These are phyloP conservation scores for Napeogenes sylphis DNA, from an alignment of 2,888 invertebrate species.

Conservation along the genomic window DNA sequence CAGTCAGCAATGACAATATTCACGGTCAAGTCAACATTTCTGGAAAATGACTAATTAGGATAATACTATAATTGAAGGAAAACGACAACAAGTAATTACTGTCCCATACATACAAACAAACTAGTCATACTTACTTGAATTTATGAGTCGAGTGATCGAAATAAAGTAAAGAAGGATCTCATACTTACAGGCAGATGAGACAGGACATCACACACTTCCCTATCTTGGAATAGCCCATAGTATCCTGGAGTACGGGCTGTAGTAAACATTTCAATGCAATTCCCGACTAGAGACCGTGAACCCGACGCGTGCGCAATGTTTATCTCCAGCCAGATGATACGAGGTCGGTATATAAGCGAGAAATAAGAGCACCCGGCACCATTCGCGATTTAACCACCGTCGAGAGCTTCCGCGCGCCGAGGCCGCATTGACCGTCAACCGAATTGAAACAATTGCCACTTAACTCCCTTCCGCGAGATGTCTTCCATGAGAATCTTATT, in stretches of 20 bases:
- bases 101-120: too few relatives aligned
- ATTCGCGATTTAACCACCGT: constrained; percentile 70
- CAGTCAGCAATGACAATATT: constrained; percentile 16
- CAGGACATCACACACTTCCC: too few relatives aligned
- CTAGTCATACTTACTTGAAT: too few relatives aligned
- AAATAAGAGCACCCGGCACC: constrained; percentile 66
- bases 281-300: constrained; percentile 74
- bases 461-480: constrained; percentile 66
- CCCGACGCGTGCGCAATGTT: constrained; percentile 61
- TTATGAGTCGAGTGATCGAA: too few relatives aligned
- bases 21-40: constrained; percentile 4
- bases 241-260: constrained; percentile 8
- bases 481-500: constrained; percentile 45
- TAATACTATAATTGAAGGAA: constrained; percentile 1
- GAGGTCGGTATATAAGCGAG: constrained; percentile 74
- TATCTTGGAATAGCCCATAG: too few relatives aligned
- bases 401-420: constrained; percentile 65
- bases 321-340: constrained; percentile 68
- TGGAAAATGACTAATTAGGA: constrained; percentile 10
- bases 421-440: constrained; percentile 65
- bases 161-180: too few relatives aligned
- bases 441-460: constrained; percentile 65
- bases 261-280: constrained; percentile 37
- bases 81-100: not conserved
- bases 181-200: too few relatives aligned